These are phyloP conservation scores for Amblyjoppa proteus DNA, from an alignment of 2,888 invertebrate species.

Conservation along the genomic window DNA sequence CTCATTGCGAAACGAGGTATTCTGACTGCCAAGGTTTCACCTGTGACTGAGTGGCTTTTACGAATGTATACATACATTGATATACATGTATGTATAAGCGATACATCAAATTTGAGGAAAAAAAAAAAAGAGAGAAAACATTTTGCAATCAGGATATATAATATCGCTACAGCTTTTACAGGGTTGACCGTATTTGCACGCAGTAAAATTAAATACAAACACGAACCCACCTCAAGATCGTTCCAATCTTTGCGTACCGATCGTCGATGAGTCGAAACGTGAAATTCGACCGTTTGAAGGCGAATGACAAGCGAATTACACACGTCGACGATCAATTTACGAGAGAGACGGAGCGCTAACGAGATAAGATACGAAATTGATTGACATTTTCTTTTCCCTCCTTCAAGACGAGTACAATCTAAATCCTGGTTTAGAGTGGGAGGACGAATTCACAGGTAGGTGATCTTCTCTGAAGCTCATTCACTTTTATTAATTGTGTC, in stretches of 20 bases:
- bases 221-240: constrained; percentile 64
- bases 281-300: constrained; percentile 20
- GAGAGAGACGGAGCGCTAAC: constrained; percentile 73
- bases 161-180: constrained; percentile 63
- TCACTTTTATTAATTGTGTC: constrained; percentile 69
- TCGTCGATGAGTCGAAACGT: constrained; percentile 55
- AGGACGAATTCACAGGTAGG: constrained; percentile 99
- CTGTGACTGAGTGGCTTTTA: constrained; percentile 40
- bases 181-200: constrained; percentile 65
- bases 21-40: constrained; percentile 67
- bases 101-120: background rate
- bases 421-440: constrained; percentile 99
- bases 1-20: constrained; percentile 66
- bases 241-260: constrained; percentile 59
- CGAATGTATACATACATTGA: constrained; percentile 14
- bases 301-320: constrained; percentile 10
- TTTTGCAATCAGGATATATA: constrained; percentile 54
- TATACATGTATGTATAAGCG: constrained; percentile 6
- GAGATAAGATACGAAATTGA: constrained; percentile 84
- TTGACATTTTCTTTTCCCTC: constrained; percentile 86
- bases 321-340: constrained; percentile 70
- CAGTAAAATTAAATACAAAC: constrained; percentile 61
- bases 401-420: constrained; percentile 99
- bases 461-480: constrained; percentile 85
- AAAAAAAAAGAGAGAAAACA: constrained; percentile 8